Base-by-base conservation (phyloP, 2,797 vertebrate genomes). In the Phoeniculus purpureus region DNA sequence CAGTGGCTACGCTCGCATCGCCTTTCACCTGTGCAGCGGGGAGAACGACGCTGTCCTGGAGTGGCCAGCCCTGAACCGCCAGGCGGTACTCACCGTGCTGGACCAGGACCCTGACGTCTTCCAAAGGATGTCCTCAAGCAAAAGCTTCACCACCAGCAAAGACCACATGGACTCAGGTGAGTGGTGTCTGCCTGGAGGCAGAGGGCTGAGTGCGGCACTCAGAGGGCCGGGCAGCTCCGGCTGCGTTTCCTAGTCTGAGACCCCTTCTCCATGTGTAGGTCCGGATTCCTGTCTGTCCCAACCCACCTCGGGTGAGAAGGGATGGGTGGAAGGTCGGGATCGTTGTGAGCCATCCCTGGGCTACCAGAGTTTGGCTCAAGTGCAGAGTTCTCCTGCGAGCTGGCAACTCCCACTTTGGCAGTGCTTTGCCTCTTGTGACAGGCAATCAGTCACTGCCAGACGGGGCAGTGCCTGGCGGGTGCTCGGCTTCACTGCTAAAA, bases 11-110 rank as follows among this genome's bases (percentile, higher is more conserved):
- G 15, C 83, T 1, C 97, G 98, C 3, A 47, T 99, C 12, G 92
- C 97, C 82, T 99, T 99, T 92, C 98, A 98, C 92, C 70, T 99
- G 94, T 95, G 89, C 96, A 99, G 98, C 21, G 98, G 98, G 15
- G 98, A 98, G 27, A 98, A 99, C 0, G 98, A 99, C 8, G 96
- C n/a, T 4, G 96, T 98, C 50, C 91, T 99, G 96, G 96, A 98
- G 90, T 99, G 99, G 99, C 99, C 99, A 0, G 98, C 96, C 4
- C 90, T 98, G 40, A 98, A 99, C 97, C 97, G 98, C 68, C 98
- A 99, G 95, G 98, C 81, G 25, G 93, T 95, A 0, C 75, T 99
- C 52, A 98, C 98, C 2, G 96, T 99, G 62, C 98, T 99, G 65
- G 99, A 99, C 95, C 99, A 99, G 93, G 97, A 99, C 78, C 97